Evolutionary conservation across 2,888 invertebrate species (phyloP).

Genomic region (Coecobrya sp.): DNA sequence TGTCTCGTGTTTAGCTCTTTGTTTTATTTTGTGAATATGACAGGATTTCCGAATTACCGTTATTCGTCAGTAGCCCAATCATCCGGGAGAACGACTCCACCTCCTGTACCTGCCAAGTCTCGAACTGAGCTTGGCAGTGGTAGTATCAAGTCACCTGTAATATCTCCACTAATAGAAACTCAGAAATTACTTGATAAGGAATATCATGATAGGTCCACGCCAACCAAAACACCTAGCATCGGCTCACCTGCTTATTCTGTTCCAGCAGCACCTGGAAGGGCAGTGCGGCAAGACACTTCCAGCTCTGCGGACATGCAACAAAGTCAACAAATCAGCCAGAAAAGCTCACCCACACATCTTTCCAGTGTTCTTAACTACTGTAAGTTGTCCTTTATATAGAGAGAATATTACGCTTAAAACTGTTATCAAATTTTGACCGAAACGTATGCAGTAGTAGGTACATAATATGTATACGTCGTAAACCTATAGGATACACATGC

Average conservation of each 20-base stretch:
- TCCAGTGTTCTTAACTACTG: conserved; percentile 74
- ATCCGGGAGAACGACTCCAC: conserved; percentile 66
- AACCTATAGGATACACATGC: background rate
- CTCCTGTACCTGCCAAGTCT: conserved; percentile 57
- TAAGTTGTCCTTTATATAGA: conserved; percentile 46
- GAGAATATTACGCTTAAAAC: background rate
- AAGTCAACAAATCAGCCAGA: conserved; percentile 72
- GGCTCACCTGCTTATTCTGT: conserved; percentile 55
- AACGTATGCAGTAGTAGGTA: background rate
- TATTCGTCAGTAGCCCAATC: conserved; percentile 63
- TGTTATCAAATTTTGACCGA: background rate
- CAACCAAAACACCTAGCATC: conserved; percentile 57
- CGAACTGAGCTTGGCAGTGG: conserved; percentile 69
- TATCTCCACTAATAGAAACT: conserved; percentile 61
- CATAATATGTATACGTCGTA: too few relatives aligned
- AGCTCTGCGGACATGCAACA: conserved; percentile 66
- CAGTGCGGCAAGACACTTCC: conserved; percentile 75
- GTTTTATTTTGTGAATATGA: conserved; percentile 50
- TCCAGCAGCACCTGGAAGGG: conserved; percentile 61
- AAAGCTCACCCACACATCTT: conserved; percentile 74
- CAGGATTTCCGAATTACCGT: conserved; percentile 77
- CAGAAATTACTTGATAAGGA: conserved; percentile 71
- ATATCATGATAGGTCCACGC: conserved; percentile 64
- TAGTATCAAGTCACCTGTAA: conserved; percentile 68
- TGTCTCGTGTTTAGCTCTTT: conserved; percentile 16